Conservation (phyloP, 2,797 vertebrate genomes). For the Neostethus bicornis region DNA sequence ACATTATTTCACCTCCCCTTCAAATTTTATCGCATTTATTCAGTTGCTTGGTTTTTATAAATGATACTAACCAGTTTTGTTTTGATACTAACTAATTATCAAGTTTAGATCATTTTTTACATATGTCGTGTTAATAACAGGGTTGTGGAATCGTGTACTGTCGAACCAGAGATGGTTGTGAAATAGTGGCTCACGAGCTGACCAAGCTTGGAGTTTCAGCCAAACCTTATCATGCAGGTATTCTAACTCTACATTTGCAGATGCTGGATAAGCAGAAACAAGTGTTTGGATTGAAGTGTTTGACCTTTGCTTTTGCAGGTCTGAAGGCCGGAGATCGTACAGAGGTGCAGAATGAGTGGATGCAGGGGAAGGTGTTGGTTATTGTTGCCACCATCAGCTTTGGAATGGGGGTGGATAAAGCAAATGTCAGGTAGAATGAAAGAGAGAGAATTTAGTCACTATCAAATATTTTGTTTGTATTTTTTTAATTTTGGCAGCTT, state of each 20-base stretch:
- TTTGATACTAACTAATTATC: too few species aligned
- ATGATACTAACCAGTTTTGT: too few species aligned
- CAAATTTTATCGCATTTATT: too few species aligned
- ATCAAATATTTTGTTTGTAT: too few species aligned
- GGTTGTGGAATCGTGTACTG: constrained; percentile 96
- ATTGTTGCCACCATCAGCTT: constrained; percentile 98
- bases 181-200: constrained; percentile 89
- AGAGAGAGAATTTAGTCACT: not conserved
- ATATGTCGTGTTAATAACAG: constrained; percentile 68
- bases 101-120: too few species aligned
- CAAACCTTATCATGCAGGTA: constrained; percentile 96
- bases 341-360: constrained; percentile 91
- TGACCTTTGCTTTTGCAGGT: constrained; percentile 70
- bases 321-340: constrained; percentile 88
- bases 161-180: constrained; percentile 92
- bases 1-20: too few species aligned
- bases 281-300: not conserved
- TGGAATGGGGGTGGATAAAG: constrained; percentile 98
- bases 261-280: not conserved
- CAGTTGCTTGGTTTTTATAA: too few species aligned
- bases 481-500: not conserved
- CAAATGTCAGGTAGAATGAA: constrained; percentile 88
- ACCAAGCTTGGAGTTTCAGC: constrained; percentile 86
- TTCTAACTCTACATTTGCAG: not conserved
- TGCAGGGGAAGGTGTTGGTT: constrained; percentile 90